Evolutionary conservation across 2,888 invertebrate genomes (phyloP).

Genomic region (Phalera bucephala): DNA sequence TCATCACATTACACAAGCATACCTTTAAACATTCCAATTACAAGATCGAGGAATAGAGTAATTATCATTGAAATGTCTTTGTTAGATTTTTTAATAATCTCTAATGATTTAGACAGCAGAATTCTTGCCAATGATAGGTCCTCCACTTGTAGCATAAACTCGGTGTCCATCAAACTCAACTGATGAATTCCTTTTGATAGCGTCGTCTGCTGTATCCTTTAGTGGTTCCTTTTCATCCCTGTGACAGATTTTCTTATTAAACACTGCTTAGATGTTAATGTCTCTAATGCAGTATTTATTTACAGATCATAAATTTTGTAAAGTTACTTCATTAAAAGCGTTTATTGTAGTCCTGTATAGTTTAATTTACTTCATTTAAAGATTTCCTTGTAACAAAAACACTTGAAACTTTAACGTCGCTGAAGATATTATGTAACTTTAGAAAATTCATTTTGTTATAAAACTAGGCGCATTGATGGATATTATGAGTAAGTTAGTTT

Average conservation of each 20-base stretch:
- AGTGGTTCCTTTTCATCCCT: slow-evolving; percentile 93
- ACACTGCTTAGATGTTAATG: slow-evolving; percentile 1
- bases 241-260: slow-evolving; percentile 30
- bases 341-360: no score
- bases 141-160: slow-evolving; percentile 92
- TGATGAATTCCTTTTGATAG: slow-evolving; percentile 88
- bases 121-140: slow-evolving; percentile 93
- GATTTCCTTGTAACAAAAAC: no score
- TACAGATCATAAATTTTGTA: slow-evolving; percentile 20
- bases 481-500: slow-evolving; percentile 14
- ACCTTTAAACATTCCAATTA: slow-evolving; percentile 23
- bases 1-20: slow-evolving; percentile 73
- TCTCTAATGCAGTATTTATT: slow-evolving; percentile 29
- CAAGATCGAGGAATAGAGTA: slow-evolving; percentile 13
- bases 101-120: slow-evolving; percentile 87
- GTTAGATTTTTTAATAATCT: slow-evolving; percentile 2
- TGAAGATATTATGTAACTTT: no score
- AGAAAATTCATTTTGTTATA: slow-evolving; percentile 9
- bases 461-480: slow-evolving; percentile 15
- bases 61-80: slow-evolving; percentile 14
- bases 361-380: no score
- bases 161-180: slow-evolving; percentile 92
- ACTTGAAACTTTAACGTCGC: no score
- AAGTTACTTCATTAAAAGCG: neutral
- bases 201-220: slow-evolving; percentile 86